Conservation (phyloP, 1,140 invertebrate genomes). For the Agrypnia vestita region DNA sequence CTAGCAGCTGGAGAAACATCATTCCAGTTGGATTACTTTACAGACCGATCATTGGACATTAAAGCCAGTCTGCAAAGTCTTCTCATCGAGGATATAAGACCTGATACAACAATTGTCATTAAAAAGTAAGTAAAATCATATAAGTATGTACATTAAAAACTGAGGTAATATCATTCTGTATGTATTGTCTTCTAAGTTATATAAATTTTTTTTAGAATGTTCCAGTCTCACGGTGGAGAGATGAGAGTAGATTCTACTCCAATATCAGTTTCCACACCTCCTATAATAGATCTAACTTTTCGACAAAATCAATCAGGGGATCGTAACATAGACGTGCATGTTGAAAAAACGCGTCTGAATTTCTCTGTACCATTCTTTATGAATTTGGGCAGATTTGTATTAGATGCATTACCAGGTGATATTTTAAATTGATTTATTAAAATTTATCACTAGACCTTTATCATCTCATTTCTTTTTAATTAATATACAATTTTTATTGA, state of each 20-base stretch:
- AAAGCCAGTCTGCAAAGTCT: conserved; percentile 82
- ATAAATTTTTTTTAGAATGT: conserved; percentile 73
- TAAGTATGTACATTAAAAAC: not conserved
- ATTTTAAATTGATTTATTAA: not conserved
- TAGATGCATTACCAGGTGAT: conserved; percentile 78
- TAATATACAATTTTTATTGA: too few relatives aligned
- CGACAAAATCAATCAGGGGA: conserved; percentile 78
- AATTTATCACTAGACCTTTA: too few relatives aligned
- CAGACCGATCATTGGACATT: conserved; percentile 81
- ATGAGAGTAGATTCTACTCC: conserved; percentile 74
- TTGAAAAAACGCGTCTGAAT: conserved; percentile 83
- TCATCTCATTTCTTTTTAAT: too few relatives aligned
- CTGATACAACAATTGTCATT: conserved; percentile 76
- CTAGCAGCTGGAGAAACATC: conserved; percentile 82
- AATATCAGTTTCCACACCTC: conserved; percentile 78
- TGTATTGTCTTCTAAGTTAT: not conserved
- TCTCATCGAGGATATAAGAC: conserved; percentile 82
- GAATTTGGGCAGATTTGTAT: conserved; percentile 78
- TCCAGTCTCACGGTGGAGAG: conserved; percentile 79
- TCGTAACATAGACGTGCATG: conserved; percentile 78
- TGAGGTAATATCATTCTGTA: not conserved
- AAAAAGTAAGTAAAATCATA: conserved; percentile 74
- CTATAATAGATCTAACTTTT: conserved; percentile 79
- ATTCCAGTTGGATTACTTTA: conserved; percentile 77
- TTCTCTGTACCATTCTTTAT: conserved; percentile 82